A percentile compares a stretch with the other conserved stretches of the same genome.
These are phyloP conservation scores for Phenganax subtilis DNA, from an alignment of 92 coral and sea anemone genomes.

Conservation along the genomic window DNA sequence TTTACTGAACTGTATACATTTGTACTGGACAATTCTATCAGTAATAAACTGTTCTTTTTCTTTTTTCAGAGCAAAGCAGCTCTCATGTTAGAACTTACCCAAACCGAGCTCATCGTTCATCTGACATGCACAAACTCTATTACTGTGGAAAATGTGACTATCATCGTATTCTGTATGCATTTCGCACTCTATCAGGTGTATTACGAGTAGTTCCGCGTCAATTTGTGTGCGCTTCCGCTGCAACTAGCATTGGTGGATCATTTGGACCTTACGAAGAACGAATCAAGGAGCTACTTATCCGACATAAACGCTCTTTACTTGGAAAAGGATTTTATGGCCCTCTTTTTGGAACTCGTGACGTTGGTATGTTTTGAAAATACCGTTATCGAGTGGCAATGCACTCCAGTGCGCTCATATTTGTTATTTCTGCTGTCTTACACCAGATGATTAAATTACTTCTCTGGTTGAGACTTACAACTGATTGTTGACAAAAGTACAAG, in stretches of 20 bases:
- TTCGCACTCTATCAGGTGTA: slow-evolving; percentile 66
- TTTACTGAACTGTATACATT: too few relatives aligned
- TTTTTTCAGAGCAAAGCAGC: not conserved
- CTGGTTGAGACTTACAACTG: too few relatives aligned
- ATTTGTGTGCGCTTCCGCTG: slow-evolving; percentile 91
- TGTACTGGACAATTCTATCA: too few relatives aligned
- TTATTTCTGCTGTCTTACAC: too few relatives aligned
- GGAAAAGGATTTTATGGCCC: slow-evolving; percentile 98
- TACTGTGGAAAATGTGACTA: slow-evolving; percentile 83
- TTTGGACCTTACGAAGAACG: slow-evolving; percentile 92
- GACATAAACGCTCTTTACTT: slow-evolving; percentile 87
- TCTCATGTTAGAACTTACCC: not conserved
- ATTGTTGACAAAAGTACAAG: too few relatives aligned
- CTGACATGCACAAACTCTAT: slow-evolving; percentile 84
- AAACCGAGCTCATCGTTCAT: not conserved
- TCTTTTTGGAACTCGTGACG: slow-evolving; percentile 65
- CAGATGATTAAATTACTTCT: too few relatives aligned
- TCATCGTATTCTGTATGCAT: slow-evolving; percentile 85
- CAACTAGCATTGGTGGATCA: slow-evolving; percentile 87
- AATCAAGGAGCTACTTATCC: slow-evolving; percentile 83
- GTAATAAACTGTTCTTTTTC: not conserved
- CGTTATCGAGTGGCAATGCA: too few relatives aligned
- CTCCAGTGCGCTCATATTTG: too few relatives aligned
- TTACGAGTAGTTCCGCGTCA: slow-evolving; percentile 83
- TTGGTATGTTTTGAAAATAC: slow-evolving; percentile 35